These are phyloP conservation scores for Orius laevigatus DNA, from an alignment of 1,140 invertebrate genomes.

Conservation along the genomic window DNA sequence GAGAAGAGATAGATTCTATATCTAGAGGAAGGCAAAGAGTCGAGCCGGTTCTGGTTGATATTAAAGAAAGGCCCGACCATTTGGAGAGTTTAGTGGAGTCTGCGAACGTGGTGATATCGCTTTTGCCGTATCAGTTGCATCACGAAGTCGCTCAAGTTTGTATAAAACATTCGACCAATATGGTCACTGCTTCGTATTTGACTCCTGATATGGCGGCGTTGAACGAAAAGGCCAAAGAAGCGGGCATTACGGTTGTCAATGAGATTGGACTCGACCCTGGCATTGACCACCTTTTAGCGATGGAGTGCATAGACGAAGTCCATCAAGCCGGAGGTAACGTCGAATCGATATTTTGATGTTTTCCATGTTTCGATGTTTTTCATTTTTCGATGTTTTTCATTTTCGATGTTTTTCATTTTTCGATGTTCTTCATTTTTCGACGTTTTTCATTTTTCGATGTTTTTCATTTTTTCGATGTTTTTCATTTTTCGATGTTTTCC, in stretches of 20 bases:
- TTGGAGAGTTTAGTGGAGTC: conserved; percentile 52
- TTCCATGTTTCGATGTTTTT: too few relatives aligned
- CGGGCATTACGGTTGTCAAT: conserved; percentile 25
- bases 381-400: too few relatives aligned
- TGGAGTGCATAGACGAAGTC: conserved; percentile 90
- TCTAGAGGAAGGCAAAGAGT: conserved; percentile 62
- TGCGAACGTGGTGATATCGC: conserved; percentile 71
- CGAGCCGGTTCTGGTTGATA: conserved; percentile 64
- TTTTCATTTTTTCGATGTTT: too few relatives aligned
- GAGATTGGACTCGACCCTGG: conserved; percentile 96
- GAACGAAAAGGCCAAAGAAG: conserved; percentile 38
- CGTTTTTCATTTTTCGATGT: too few relatives aligned
- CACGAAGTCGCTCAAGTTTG: conserved; percentile 70
- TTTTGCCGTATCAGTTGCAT: conserved; percentile 87
- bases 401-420: too few relatives aligned
- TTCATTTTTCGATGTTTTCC: too few relatives aligned
- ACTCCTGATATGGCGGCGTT: conserved; percentile 65
- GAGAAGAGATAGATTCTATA: conserved; percentile 72
- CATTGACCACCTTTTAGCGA: conserved; percentile 91
- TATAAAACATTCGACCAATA: conserved; percentile 66
- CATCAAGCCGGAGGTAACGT: conserved; percentile 49
- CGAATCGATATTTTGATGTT: neutral
- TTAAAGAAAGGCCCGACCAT: conserved; percentile 49
- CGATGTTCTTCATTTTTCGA: too few relatives aligned
- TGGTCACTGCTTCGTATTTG: conserved; percentile 94